Conservation (phyloP, 2,113 vertebrate species). For the Sigmodon hispidus region DNA sequence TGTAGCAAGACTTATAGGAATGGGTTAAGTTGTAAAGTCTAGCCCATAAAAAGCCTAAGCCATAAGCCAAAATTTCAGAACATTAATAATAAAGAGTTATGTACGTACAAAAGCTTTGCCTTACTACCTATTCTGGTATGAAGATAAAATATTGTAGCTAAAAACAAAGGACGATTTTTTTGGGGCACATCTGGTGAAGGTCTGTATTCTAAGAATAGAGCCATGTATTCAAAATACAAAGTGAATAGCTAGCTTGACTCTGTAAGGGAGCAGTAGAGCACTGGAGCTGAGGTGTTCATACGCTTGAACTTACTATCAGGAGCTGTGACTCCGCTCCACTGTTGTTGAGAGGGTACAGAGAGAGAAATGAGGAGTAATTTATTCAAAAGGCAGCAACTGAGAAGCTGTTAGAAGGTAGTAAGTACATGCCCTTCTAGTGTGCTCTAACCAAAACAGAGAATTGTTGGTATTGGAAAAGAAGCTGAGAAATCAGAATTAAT, state of each 20-base stretch:
- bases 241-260: background rate
- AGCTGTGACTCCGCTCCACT: background rate
- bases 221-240: background rate
- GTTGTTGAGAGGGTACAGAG: background rate
- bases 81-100: background rate
- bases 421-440: background rate
- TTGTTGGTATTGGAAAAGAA: background rate
- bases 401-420: background rate
- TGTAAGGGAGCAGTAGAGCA: accelerated
- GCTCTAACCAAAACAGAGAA: background rate
- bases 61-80: background rate
- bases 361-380: background rate
- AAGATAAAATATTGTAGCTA: conserved; percentile 16
- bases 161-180: background rate
- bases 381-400: too few relatives aligned
- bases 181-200: background rate
- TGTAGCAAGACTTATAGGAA: too few relatives aligned
- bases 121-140: background rate
- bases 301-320: background rate
- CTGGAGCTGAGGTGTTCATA: background rate
- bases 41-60: too few relatives aligned
- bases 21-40: too few relatives aligned
- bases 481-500: background rate
- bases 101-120: background rate
- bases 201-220: background rate